Percentiles rank a stretch among this genome's conserved stretches.
phyloP scores from a whole-genome alignment of 2,113 vertebrate genomes.

The Diphyllodes magnificus region DNA sequence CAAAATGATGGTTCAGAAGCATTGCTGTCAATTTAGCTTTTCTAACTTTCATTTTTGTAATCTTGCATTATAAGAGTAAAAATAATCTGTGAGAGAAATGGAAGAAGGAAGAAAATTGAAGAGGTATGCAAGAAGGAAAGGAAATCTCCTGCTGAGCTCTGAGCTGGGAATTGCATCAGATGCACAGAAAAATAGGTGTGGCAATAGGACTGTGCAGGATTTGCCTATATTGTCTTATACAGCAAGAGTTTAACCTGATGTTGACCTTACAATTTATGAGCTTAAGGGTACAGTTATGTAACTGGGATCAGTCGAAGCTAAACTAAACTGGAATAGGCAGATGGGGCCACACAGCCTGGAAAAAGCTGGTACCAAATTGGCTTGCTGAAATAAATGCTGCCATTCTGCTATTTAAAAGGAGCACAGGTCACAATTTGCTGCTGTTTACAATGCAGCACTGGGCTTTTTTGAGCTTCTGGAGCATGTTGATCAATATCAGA shows the following conservation, averaged over 20 bases:
- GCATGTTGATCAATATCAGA: not conserved
- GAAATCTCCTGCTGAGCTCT: not conserved
- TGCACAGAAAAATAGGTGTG: not conserved
- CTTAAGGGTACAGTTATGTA: constrained; percentile 31
- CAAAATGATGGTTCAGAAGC: not conserved
- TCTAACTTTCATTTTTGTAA: not conserved
- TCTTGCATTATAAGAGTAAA: not conserved
- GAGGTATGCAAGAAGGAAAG: not conserved
- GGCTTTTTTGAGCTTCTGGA: not conserved
- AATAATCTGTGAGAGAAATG: not conserved
- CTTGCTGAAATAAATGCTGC: constrained; percentile 7
- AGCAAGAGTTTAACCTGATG: constrained; percentile 16
- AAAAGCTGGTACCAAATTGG: constrained; percentile 27
- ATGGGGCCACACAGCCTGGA: not conserved
- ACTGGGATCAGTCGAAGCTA: constrained; percentile 41
- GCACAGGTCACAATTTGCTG: not conserved
- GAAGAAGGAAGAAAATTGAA: not conserved
- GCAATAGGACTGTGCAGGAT: not conserved
- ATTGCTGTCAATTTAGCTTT: not conserved
- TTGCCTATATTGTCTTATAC: not conserved
- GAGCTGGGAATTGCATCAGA: not conserved
- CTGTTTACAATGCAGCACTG: not conserved
- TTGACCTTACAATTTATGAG: constrained; percentile 7
- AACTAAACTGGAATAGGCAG: constrained; percentile 32
- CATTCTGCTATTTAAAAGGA: not conserved